A percentile compares a stretch with the other conserved stretches of the same genome.
Evolutionary conservation across 2,888 invertebrate genomes (phyloP).

Genomic region (Coremacera marginata): DNA sequence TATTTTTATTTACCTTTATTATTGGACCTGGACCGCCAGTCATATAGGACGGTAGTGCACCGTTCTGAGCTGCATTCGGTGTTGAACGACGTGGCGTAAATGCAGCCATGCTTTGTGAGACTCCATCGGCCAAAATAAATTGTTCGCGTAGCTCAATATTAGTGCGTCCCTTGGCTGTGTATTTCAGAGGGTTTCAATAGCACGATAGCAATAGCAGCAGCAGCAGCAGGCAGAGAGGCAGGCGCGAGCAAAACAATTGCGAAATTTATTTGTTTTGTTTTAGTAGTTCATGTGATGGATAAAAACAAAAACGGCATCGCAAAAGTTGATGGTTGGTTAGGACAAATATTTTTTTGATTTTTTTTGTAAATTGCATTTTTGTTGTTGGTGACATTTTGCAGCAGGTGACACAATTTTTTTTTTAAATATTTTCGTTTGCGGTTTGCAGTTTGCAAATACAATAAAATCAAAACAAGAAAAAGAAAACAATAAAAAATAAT

Average conservation of each 20-base stretch:
- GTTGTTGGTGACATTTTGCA: conserved; percentile 43
- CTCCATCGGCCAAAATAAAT: conserved; percentile 98
- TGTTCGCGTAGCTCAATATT: conserved; percentile 99
- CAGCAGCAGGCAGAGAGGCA: neutral
- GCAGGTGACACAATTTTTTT: conserved; percentile 40
- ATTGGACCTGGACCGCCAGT: conserved; percentile 83
- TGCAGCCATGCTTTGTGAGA: conserved; percentile 98
- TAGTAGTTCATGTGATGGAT: neutral
- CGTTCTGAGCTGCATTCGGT: conserved; percentile 77
- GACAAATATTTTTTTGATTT: conserved; percentile 12
- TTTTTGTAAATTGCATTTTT: conserved; percentile 35
- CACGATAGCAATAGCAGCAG: conserved; percentile 1
- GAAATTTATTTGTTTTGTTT: conserved; percentile 24
- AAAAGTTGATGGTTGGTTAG: conserved; percentile 40
- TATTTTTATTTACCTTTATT: conserved; percentile 83
- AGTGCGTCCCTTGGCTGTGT: conserved; percentile 97
- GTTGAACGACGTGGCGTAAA: conserved; percentile 96
- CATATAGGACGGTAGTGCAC: conserved; percentile 70
- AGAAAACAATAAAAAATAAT: conserved; percentile 44
- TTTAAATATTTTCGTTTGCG: conserved; percentile 35
- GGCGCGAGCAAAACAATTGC: conserved; percentile 27
- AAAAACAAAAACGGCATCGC: conserved; percentile 31
- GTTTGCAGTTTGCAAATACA: conserved; percentile 44
- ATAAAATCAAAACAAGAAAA: conserved; percentile 40
- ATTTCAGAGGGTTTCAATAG: conserved; percentile 25